These are phyloP conservation scores for Drosophila histrio DNA, from an alignment of 2,888 invertebrate species.

Conservation along the genomic window DNA sequence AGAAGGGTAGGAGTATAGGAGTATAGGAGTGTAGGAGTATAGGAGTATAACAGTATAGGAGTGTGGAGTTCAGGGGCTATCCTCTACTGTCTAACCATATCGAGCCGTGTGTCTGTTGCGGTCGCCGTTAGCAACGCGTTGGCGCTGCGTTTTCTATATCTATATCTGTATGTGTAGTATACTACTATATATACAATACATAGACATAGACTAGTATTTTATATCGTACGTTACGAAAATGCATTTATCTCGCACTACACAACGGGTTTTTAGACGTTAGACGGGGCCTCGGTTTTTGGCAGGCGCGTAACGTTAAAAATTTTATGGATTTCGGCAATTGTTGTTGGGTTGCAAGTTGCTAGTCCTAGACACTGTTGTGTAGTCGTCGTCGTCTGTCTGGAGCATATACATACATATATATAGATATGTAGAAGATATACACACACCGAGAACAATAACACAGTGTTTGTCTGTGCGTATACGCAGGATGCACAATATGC, in stretches of 20 bases:
- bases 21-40: not conserved
- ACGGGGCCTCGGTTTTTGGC: slow-evolving; percentile 39
- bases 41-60: not conserved
- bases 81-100: slow-evolving; percentile 59
- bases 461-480: slow-evolving; percentile 44
- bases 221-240: slow-evolving; percentile 74
- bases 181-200: not conserved
- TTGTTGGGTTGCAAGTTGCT: too few relatives aligned
- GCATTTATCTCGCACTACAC: slow-evolving; percentile 78
- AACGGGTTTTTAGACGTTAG: slow-evolving; percentile 14
- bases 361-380: slow-evolving; percentile 26
- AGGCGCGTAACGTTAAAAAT: slow-evolving; percentile 51
- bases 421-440: slow-evolving; percentile 1
- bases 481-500: slow-evolving; percentile 63
- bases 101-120: slow-evolving; percentile 77
- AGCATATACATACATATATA: slow-evolving; percentile 13
- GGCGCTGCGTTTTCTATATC: slow-evolving; percentile 64
- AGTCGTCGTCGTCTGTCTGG: slow-evolving; percentile 48
- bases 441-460: not conserved
- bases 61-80: not conserved
- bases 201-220: slow-evolving; percentile 56
- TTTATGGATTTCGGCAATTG: slow-evolving; percentile 48
- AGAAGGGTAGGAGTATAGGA: not conserved
- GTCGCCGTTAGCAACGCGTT: slow-evolving; percentile 79
- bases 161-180: not conserved